Evolutionary conservation across 2,113 vertebrate genomes (phyloP), one percentile per base, ranked within the genome.

Genomic region (Hyaena hyaena): DNA sequence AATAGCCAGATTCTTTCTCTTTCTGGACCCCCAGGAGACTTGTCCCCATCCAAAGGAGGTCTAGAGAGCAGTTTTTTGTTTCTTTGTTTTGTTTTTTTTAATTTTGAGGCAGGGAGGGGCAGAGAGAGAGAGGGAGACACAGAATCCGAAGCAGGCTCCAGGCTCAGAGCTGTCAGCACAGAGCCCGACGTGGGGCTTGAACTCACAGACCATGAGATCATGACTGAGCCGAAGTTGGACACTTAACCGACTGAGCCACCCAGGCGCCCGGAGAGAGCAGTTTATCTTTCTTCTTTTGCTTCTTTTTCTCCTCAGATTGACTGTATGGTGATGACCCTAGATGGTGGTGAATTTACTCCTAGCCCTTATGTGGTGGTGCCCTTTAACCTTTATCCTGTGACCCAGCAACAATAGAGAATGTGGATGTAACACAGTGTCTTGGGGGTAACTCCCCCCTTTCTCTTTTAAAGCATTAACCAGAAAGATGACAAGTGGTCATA

Each of bases 381-480:
- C 65, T 93, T 77, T 35, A n/a, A 77, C 61, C 43, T 48, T n/a
- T 55, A 26, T 48, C 65, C 61, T 4, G 19, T 81, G 96, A 86
- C 74, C n/a, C 33, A 35, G 21, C 10, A 43, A n/a, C 39, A 55
- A 0, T 17, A 58, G 82, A 61, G 48, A 50, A 69, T 23, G 21
- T 39, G 48, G 76, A n/a, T 71, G 15, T 71, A 69, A 82, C 19
- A 28, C 4, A 90, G 80, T 10, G n/a, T 35, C 92, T 95, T 68
- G 12, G 4, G 74, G 74, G 12, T 48, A 69, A 76, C 48, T 11
- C 6, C 2, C 14, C 2, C 26, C 45, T 95, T 77, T 82, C 24
- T 77, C 45, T 81, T 90, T 61, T 88, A 90, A 94, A 77, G 53
- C 61, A n/a, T 94, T 84, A 93, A 81, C 55, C 23, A 77, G 90